A percentile compares a stretch with the other conserved stretches of the same genome.
These are phyloP conservation scores for Camponotus floridanus DNA, from an alignment of 1,140 invertebrate species.

Conservation along the genomic window DNA sequence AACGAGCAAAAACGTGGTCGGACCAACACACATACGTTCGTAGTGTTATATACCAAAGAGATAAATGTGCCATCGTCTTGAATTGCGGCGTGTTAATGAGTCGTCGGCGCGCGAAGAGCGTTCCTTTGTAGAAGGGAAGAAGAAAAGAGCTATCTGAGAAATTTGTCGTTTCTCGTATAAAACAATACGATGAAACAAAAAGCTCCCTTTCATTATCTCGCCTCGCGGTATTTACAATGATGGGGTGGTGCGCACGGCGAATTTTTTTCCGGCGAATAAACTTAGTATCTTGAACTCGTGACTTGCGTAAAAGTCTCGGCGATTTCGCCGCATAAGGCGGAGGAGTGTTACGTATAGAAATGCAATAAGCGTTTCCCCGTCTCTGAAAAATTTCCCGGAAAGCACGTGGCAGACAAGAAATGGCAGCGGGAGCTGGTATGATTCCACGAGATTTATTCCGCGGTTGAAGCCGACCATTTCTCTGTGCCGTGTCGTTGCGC, in stretches of 20 bases:
- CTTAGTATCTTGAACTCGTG: conserved; percentile 31
- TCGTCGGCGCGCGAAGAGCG: neutral
- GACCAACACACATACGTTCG: neutral
- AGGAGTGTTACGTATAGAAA: conserved; percentile 48
- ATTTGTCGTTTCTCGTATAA: conserved; percentile 16
- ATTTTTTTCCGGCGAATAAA: conserved; percentile 46
- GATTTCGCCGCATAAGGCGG: neutral
- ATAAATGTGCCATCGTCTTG: neutral
- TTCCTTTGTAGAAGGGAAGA: neutral
- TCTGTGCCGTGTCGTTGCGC: conserved; percentile 79
- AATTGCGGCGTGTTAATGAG: neutral
- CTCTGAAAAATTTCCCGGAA: conserved; percentile 67
- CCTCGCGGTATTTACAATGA: neutral
- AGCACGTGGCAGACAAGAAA: conserved; percentile 70
- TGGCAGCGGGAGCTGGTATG: conserved; percentile 69
- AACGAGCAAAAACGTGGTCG: conserved; percentile 5
- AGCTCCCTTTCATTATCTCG: conserved; percentile 12
- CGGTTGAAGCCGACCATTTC: conserved; percentile 77
- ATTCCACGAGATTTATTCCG: conserved; percentile 80
- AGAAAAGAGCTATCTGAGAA: neutral
- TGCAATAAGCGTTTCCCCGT: conserved; percentile 69
- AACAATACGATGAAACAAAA: neutral
- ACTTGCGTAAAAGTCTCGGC: conserved; percentile 13
- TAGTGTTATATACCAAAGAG: neutral
- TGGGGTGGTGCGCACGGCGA: neutral